Evolutionary conservation across 2,113 vertebrate species (phyloP), one percentile per base, ranked within the genome.

Genomic region (Xiphorhynchus elegans): DNA sequence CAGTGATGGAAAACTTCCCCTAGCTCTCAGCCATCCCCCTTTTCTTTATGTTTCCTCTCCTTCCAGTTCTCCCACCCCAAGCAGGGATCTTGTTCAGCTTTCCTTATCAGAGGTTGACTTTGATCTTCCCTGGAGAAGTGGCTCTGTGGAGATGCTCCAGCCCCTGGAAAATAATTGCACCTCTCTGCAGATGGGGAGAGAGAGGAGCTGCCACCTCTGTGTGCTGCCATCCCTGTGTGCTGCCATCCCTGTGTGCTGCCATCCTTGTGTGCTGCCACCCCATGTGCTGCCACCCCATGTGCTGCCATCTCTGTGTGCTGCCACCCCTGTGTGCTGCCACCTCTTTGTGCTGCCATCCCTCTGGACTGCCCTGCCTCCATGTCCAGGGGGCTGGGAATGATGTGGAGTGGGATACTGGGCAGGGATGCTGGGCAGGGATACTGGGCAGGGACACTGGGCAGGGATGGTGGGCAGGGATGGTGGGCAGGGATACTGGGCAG

Each of bases 61-160:
- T 68, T n/a, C 25, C 20, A 28, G 29, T 29, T 39, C 25, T 69
- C 25, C 47, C 13, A 5, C 58, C 58, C 60, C 1, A 2, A 33
- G 49, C 47, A 68, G 78, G 56, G 49, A 77, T 75, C 63, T 39
- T 35, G 49, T 66, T 90, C n/a, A 2, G 46, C 58, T 53, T 62
- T 93, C 58, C 83, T 60, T 49, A 85, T 87, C 92, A 75, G 82
- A 94, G 40, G 20, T 53, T 89, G 62, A 62, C 77, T 96, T 95
- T 96, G 87, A 88, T 89, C 89, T 82, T 93, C 49, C 56, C 62
- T 8, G 46, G 87, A 90, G 93, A 68, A 94, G 47, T 0, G 2
- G 42, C 49, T 78, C 15, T 0, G 46, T 37, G 70, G 58, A 88
- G 46, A 37, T 46, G 81, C 69, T 77, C 82, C 62, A 84, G 39